These are phyloP conservation scores for Mylabris sibirica DNA, from an alignment of 2,888 invertebrate species.

Conservation along the genomic window DNA sequence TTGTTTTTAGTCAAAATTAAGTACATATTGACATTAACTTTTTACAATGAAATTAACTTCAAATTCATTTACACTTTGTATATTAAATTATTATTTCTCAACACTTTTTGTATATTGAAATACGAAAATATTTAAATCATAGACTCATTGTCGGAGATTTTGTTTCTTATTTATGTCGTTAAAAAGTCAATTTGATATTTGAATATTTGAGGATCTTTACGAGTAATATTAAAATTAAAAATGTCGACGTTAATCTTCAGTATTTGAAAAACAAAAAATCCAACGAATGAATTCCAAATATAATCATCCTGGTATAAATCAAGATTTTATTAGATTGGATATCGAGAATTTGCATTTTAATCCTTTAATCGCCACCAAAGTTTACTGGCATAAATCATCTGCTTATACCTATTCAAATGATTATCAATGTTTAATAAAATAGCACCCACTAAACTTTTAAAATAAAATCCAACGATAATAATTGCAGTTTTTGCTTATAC, in stretches of 20 bases:
- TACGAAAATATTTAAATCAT: neutral
- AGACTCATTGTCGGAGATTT: neutral
- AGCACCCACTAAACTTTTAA: neutral
- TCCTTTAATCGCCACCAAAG: neutral
- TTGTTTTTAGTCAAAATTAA: slow-evolving; percentile 21
- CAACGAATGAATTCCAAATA: slow-evolving; percentile 1
- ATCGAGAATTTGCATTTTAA: neutral
- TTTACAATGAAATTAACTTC: neutral
- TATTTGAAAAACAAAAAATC: neutral
- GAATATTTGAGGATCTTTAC: no score
- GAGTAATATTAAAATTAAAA: no score
- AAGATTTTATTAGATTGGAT: slow-evolving; percentile 4
- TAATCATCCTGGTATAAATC: neutral
- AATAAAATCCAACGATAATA: neutral
- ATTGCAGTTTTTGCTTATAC: neutral
- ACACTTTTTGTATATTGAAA: neutral
- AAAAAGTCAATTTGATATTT: no score
- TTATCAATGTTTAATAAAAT: slow-evolving; percentile 1
- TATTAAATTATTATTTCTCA: neutral
- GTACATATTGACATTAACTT: neutral
- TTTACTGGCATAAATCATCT: slow-evolving; percentile 7
- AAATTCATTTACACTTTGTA: neutral
- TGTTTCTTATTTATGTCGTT: neutral
- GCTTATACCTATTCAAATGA: neutral
- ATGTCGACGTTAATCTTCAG: neutral